Base-by-base conservation (phyloP, 2,888 invertebrate genomes). In the Amiota mariae region DNA sequence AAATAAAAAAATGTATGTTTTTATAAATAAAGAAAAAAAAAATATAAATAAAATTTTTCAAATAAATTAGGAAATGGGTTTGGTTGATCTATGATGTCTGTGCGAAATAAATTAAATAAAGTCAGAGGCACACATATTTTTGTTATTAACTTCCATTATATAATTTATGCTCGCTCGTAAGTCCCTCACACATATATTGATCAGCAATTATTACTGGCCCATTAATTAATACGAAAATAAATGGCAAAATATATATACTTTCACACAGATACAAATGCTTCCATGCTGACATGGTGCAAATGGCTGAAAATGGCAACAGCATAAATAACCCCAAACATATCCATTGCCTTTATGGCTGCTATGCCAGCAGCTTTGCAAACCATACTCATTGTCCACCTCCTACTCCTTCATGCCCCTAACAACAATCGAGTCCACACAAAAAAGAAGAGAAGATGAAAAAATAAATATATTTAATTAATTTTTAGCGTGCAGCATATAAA, bases 171-270 rank as follows among this genome's bases (percentile, higher is more conserved):
- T 47, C 74, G 71, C 57, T 51, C 6, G 36, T 49, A 24, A 57
- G 57, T 47, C 18, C 67, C 57, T 13, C 81, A 77, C 57, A 15
- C 81, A 77, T 77, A 78, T 20, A 71, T 71, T 48, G 59, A 59
- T 57, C 56, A 57, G 81, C 84, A 86, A 84, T 86, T 84, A 84
- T 84, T 86, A 85, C 83, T 86, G 83, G 86, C 84, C 84, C 83
- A 84, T 84, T 84, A 86, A 84, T 84, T 85, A 86, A 86, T 84
- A 84, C 85, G 84, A 84, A 84, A 85, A 86, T 84, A 86, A 86
- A 84, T 84, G 86, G 86, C 79, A 82, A 85, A 77, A 78, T 12
- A 15, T 20, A 8, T 36, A 36, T 36, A 1, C 6, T 4, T 36
- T 2, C 6, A 36, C 36, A 36, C 36, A 36, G 36, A 36, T 36